Percentiles rank a stretch among this genome's conserved stretches.
Conservation (phyloP, 2,113 vertebrate genomes). For the Chrysemys picta region DNA sequence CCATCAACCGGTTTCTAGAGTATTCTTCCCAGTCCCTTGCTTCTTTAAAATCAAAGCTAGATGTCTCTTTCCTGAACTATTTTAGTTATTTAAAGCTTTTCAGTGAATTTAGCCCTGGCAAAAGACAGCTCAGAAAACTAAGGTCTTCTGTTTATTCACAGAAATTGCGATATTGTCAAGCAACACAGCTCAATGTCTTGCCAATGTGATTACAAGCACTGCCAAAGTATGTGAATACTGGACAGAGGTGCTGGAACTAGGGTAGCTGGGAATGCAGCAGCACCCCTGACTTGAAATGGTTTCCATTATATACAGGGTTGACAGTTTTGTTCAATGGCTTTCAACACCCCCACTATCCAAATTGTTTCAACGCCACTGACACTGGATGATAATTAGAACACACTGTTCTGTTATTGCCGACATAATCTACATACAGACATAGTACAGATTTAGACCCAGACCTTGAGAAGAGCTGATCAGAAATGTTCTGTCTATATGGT, state of each 20-base stretch:
- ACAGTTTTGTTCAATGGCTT: too few species aligned
- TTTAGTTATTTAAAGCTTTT: not conserved
- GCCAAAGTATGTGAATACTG: not conserved
- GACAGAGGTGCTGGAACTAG: too few species aligned
- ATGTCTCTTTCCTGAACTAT: not conserved
- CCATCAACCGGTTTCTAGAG: not conserved
- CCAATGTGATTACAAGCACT: too few species aligned
- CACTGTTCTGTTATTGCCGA: not conserved
- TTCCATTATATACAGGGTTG: too few species aligned
- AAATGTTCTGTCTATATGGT: fast-evolving
- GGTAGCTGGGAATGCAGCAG: not conserved
- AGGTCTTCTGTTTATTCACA: too few species aligned
- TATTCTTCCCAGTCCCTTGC: not conserved
- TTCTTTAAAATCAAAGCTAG: not conserved
- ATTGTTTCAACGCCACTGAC: fast-evolving
- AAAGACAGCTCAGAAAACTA: not conserved
- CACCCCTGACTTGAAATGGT: not conserved
- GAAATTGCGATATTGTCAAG: not conserved
- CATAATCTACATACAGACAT: not conserved
- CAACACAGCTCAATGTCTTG: not conserved
- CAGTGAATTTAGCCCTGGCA: not conserved
- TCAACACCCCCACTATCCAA: not conserved
- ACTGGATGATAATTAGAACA: not conserved
- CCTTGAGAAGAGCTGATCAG: not conserved
- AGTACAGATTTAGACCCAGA: fast-evolving